A percentile compares a stretch with the other conserved stretches of the same genome.
These are phyloP conservation scores for Sorex fumeus DNA, from an alignment of 2,113 vertebrate species.

Conservation along the genomic window DNA sequence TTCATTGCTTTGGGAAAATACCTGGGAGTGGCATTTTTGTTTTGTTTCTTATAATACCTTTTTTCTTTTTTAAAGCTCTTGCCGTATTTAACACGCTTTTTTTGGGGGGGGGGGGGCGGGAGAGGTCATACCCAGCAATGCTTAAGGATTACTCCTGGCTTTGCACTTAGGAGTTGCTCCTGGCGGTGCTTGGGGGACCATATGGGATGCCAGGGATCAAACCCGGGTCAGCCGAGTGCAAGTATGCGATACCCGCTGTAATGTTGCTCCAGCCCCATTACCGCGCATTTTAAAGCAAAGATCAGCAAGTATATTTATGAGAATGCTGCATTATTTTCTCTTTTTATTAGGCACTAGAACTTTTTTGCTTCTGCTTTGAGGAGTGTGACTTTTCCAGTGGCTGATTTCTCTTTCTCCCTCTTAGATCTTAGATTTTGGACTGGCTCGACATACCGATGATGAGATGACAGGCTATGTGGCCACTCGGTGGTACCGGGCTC, in stretches of 20 bases:
- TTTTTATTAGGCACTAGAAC: neutral
- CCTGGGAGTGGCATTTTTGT: constrained; percentile 9
- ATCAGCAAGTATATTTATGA: neutral
- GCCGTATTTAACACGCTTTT: no score
- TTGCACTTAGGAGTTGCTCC: no score
- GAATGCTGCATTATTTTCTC: neutral
- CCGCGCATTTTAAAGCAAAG: neutral
- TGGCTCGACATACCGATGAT: constrained; percentile 97
- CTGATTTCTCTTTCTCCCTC: constrained; percentile 45
- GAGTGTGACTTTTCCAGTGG: neutral
- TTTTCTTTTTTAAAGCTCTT: constrained; percentile 14
- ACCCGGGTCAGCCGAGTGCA: no score
- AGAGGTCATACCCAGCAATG: no score
- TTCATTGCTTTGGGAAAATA: constrained; percentile 18
- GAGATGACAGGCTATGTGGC: constrained; percentile 99
- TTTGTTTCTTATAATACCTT: neutral
- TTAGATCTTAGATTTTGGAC: constrained; percentile 98
- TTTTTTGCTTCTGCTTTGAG: neutral
- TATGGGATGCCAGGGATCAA: no score
- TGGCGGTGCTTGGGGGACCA: no score
- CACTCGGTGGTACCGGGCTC: constrained; percentile 98
- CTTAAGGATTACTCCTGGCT: no score
- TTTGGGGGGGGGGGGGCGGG: no score
- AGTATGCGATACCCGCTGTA: no score
- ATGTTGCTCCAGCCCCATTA: no score